phyloP scores from a whole-genome alignment of 2,113 vertebrate species.

The Rhipidura dahli region DNA sequence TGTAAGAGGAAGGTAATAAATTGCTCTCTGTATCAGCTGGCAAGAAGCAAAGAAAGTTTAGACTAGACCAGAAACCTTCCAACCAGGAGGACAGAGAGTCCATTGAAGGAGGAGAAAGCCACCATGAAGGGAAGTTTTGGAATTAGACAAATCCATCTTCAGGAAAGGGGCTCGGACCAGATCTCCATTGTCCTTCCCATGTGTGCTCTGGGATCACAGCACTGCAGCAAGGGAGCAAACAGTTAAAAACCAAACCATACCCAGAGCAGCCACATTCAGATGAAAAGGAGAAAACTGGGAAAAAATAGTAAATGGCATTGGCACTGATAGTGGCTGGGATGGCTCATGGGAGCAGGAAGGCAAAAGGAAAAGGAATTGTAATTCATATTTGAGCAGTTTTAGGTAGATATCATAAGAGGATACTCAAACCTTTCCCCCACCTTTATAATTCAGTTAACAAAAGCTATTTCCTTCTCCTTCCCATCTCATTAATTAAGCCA shows the following conservation, averaged over 20 bases:
- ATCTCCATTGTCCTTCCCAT: neutral
- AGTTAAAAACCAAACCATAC: neutral
- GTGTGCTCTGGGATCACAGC: neutral
- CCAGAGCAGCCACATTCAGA: neutral
- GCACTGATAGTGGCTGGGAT: neutral
- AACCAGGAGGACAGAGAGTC: neutral
- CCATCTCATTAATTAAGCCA: neutral
- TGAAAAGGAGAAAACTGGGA: rapidly evolving
- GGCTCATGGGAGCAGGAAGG: neutral
- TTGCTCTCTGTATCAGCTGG: neutral
- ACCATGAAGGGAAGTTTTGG: neutral
- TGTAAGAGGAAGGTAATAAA: neutral
- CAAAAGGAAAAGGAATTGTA: neutral
- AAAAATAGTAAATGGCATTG: neutral
- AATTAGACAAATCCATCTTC: neutral
- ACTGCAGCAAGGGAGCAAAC: neutral
- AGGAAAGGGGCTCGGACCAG: neutral
- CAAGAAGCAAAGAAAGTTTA: neutral
- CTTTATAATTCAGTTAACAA: neutral
- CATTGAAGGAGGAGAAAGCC: neutral
- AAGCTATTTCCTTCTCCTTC: neutral
- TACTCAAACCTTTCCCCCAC: neutral
- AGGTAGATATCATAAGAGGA: neutral
- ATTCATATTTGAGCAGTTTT: neutral
- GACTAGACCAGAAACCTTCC: neutral